Evolutionary conservation across 2,888 invertebrate genomes (phyloP).

Genomic region (Cheilosia pagana): DNA sequence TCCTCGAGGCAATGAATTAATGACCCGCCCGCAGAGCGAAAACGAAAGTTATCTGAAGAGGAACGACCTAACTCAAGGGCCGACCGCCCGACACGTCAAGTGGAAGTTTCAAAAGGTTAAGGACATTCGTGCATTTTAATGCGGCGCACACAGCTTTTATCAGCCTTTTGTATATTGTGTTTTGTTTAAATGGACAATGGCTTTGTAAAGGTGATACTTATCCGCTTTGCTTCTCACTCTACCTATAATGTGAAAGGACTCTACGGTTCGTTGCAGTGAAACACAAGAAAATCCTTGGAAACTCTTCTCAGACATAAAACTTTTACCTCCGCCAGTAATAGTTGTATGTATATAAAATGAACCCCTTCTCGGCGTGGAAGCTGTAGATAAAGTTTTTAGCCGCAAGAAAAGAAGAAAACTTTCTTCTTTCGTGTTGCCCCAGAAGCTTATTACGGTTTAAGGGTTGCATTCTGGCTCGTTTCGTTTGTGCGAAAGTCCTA

Average conservation of each 20-base stretch:
- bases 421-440: constrained; percentile 32
- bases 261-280: not conserved
- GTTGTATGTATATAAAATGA: constrained; percentile 62
- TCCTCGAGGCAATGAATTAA: constrained; percentile 73
- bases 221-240: constrained; percentile 44
- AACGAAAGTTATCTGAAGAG: constrained; percentile 61
- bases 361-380: constrained; percentile 46
- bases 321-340: constrained; percentile 57
- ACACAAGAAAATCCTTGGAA: constrained; percentile 55
- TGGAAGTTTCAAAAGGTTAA: constrained; percentile 65
- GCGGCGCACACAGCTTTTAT: constrained; percentile 49
- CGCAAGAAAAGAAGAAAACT: constrained; percentile 39
- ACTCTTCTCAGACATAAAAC: constrained; percentile 59
- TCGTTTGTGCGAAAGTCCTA: constrained; percentile 35
- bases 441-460: constrained; percentile 73
- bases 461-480: constrained; percentile 59
- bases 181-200: constrained; percentile 71
- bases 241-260: constrained; percentile 12
- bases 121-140: constrained; percentile 69
- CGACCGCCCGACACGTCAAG: constrained; percentile 12
- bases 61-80: constrained; percentile 58
- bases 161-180: constrained; percentile 44
- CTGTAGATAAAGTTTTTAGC: constrained; percentile 66
- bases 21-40: constrained; percentile 50
- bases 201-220: constrained; percentile 70